phyloP scores from a whole-genome alignment of 2,113 vertebrate genomes.

The Zonotrichia leucophrys region DNA sequence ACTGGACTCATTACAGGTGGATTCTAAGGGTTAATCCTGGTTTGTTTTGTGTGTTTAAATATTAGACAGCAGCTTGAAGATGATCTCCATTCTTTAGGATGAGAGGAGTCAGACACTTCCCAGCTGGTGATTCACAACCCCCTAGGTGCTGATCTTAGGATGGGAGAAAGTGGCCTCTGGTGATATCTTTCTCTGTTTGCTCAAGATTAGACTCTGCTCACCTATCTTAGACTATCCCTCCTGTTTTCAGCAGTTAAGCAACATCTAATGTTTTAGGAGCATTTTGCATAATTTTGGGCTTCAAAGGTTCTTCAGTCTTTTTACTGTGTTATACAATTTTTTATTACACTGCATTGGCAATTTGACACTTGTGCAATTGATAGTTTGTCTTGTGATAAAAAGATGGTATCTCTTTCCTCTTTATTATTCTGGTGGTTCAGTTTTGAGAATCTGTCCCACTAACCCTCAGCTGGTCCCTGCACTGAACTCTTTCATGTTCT shows the following conservation, averaged over 20 bases:
- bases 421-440: neutral
- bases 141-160: neutral
- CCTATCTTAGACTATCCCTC: neutral
- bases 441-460: neutral
- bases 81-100: neutral
- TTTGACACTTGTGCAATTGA: neutral
- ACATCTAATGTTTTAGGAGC: neutral
- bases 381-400: neutral
- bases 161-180: neutral
- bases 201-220: neutral
- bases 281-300: neutral
- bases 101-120: neutral
- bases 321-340: neutral
- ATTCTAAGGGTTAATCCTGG: neutral
- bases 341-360: neutral
- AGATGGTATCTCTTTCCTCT: neutral
- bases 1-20: neutral
- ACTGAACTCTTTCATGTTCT: neutral
- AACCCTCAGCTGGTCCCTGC: neutral
- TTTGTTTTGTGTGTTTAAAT: neutral
- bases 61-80: neutral
- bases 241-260: neutral
- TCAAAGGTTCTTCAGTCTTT: neutral
- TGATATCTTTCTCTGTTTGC: neutral
- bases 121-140: neutral